Base-by-base conservation (phyloP, 2,888 invertebrate genomes). In the Morpho achilles region DNA sequence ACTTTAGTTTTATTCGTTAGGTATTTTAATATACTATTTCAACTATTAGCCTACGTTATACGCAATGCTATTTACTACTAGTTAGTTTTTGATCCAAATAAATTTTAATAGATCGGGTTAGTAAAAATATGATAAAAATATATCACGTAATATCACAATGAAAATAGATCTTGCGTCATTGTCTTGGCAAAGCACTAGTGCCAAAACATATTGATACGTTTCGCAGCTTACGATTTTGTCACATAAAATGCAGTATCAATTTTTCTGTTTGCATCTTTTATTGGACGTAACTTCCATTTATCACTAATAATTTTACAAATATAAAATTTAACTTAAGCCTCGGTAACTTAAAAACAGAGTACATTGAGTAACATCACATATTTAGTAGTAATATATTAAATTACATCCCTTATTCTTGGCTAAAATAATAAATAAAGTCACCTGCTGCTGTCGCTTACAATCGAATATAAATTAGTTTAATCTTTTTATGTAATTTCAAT, bases 81-180 rank as follows among this genome's bases (percentile, higher is more conserved):
- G 32, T 32, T 32, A 32, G 3, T 32, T 32, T 32, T 32, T 32
- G 32, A 32, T 32, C 32, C 32, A 32, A 32, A 32, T 32, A 32
- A 32, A 32, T 5, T 32, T 32, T 3, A 32, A 32, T 32, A 32
- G 32, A 32, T 32, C 32, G 32, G 32, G 32, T 32, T 32, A 10
- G 10, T 47, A 52, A 16, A 56, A 57, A 49, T 51, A 48, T 52
- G 42, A 8, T 40, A 47, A 48, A 52, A 51, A 47, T 47, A 61
- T 58, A 61, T 59, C 59, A 60, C 57, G 56, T 58, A 51, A 59
- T 61, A 64, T 64, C 55, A 59, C 52, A 56, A 55, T 56, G 41
- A 53, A 59, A 64, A 64, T 61, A 64, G 54, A 59, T 56, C 53
- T 39, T 6, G 53, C 61, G 58, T 66, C 66, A 66, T 43, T 44